Evolutionary conservation across 2,888 invertebrate genomes (phyloP).

Genomic region (Bugula neritina): DNA sequence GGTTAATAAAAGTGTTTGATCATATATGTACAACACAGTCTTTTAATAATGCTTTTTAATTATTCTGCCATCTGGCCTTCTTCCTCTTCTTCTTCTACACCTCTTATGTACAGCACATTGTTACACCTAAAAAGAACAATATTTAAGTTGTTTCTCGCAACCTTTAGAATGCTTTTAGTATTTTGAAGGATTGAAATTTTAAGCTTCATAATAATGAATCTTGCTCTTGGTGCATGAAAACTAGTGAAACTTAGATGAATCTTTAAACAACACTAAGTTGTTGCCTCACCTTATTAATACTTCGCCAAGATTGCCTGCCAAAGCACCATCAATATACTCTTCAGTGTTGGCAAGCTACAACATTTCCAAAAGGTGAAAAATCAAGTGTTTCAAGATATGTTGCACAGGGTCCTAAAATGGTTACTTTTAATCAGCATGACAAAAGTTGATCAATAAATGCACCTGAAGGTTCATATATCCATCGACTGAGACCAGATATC

Average conservation of each 20-base stretch:
- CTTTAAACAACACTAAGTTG: background rate
- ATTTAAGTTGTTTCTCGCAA: no score
- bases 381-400: no score
- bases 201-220: no score
- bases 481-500: constrained; percentile 92
- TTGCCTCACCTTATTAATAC: constrained; percentile 73
- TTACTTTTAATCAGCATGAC: no score
- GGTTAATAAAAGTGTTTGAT: background rate
- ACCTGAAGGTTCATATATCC: constrained; percentile 94
- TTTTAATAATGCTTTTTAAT: constrained; percentile 25
- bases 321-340: constrained; percentile 86
- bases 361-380: no score
- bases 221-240: no score
- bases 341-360: constrained; percentile 89
- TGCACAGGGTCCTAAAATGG: no score
- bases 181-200: no score
- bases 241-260: no score
- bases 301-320: constrained; percentile 91
- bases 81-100: constrained; percentile 84
- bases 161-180: no score
- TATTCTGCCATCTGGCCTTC: constrained; percentile 91
- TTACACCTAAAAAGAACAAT: constrained; percentile 63
- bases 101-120: constrained; percentile 89
- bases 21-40: background rate
- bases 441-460: no score